Percentiles rank a stretch among this genome's conserved stretches.
Evolutionary conservation across 2,113 vertebrate species (phyloP).

Genomic region (Chaetodon trifascialis): DNA sequence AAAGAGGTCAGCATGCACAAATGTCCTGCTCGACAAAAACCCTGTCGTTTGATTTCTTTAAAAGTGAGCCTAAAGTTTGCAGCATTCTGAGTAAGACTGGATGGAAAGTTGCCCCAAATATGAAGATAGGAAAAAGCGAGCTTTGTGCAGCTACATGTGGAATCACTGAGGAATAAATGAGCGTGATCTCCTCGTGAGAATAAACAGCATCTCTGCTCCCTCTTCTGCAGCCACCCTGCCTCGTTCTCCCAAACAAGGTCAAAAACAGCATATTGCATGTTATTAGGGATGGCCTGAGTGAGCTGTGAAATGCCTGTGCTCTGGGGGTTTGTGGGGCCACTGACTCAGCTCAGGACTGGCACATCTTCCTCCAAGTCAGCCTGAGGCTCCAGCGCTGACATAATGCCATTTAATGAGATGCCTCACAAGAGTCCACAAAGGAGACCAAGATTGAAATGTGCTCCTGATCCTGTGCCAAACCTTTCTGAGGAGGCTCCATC

Average conservation of each 20-base stretch:
- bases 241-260: slow-evolving; percentile 7
- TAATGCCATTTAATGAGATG: slow-evolving; percentile 59
- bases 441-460: slow-evolving; percentile 23
- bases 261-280: slow-evolving; percentile 24
- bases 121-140: slow-evolving; percentile 14
- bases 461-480: slow-evolving; percentile 23
- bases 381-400: slow-evolving; percentile 25
- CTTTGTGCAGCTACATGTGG: slow-evolving; percentile 22
- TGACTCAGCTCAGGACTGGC: slow-evolving; percentile 56
- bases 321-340: not conserved
- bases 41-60: not conserved
- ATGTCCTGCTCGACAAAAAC: not conserved
- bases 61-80: not conserved
- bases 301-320: slow-evolving; percentile 51
- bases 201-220: not conserved
- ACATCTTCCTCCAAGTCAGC: slow-evolving; percentile 39
- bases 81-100: slow-evolving; percentile 44
- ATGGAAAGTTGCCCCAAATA: slow-evolving; percentile 18
- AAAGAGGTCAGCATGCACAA: not conserved
- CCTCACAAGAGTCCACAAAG: slow-evolving; percentile 1
- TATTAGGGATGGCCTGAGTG: slow-evolving; percentile 15
- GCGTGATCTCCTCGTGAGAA: slow-evolving; percentile 10
- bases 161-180: slow-evolving; percentile 49
- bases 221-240: not conserved
- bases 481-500: slow-evolving; percentile 10